These are phyloP conservation scores for Clunio marinus DNA, from an alignment of 2,888 invertebrate species.

Conservation along the genomic window DNA sequence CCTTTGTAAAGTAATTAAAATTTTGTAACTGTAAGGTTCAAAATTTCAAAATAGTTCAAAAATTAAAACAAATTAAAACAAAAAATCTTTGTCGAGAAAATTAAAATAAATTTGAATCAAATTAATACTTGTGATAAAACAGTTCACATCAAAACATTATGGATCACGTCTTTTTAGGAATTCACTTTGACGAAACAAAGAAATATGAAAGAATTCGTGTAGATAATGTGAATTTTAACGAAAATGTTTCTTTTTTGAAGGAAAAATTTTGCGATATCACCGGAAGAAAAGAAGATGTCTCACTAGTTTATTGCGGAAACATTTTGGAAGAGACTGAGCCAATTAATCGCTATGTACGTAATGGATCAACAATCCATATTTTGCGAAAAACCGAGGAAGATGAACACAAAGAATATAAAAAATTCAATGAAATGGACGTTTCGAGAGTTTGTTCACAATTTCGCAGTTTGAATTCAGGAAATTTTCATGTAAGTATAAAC, in stretches of 20 bases:
- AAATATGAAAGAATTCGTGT: slow-evolving; percentile 56
- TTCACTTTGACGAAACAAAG: slow-evolving; percentile 53
- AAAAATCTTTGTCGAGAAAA: too few species aligned
- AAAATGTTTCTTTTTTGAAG: slow-evolving; percentile 56
- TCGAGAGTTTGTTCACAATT: slow-evolving; percentile 44
- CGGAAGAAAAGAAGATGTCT: slow-evolving; percentile 39
- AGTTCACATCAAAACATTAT: not conserved
- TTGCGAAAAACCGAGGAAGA: slow-evolving; percentile 49
- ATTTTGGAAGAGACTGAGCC: slow-evolving; percentile 58
- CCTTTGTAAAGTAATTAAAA: too few species aligned
- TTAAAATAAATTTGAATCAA: not conserved
- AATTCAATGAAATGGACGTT: slow-evolving; percentile 54
- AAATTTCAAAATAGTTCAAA: too few species aligned
- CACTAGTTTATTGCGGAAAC: slow-evolving; percentile 61
- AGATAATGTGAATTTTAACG: slow-evolving; percentile 56
- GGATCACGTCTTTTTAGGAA: slow-evolving; percentile 50
- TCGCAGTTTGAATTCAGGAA: slow-evolving; percentile 2
- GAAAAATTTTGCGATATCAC: slow-evolving; percentile 52
- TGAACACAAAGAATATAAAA: slow-evolving; percentile 50
- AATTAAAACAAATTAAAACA: too few species aligned
- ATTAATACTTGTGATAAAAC: not conserved
- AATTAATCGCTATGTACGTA: slow-evolving; percentile 55
- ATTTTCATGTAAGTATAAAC: slow-evolving; percentile 37
- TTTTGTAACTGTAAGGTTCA: too few species aligned
- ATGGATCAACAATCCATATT: slow-evolving; percentile 57